Base-by-base conservation (phyloP, 1,140 invertebrate genomes). In the Trichogramma pretiosum region DNA sequence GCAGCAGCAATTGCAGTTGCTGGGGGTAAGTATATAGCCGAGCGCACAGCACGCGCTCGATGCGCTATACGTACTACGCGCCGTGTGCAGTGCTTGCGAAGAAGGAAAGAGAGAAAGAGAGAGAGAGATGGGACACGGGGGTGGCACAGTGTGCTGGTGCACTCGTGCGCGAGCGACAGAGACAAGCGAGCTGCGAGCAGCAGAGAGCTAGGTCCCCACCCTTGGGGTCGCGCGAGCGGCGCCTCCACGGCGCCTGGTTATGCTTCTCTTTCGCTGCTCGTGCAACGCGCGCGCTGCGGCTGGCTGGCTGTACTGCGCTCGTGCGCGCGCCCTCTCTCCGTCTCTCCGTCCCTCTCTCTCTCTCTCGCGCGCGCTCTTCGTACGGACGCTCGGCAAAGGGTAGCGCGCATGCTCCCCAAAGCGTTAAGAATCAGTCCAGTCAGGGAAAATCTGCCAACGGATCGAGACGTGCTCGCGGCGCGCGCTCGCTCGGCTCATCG, bases 361-460 rank as follows among this genome's bases (percentile, higher is more conserved):
- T 28, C 24, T 28, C 24, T 11, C 24, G 24, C n/a, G n/a, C n/a
- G n/a, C n/a, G n/a, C n/a, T n/a, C n/a, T n/a, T n/a, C n/a, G n/a
- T 21, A 30, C 35, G 10, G 30, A 28, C 9, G 36, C 13, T 32
- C 11, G 14, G 3, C n/a, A n/a, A 10, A 14, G n/a, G 22, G 35
- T 10, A 59, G 48, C 58, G 69, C 69, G 69, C 67, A 72, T 72
- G 68, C 69, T 68, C 68, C 49, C 43, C n/a, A n/a, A n/a, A 62
- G 56, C 45, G 50, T 53, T 52, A 56, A 60, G 60, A 68, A 64
- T 65, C 62, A 59, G 64, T 62, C 64, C 67, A 72, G 69, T 72
- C 63, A 61, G 63, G 64, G 61, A 64, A 65, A 70, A 65, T 70
- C 69, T 67, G 63, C 59, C 67, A 59, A 47, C 50, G 66, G 53